Evolutionary conservation across 2,888 invertebrate species (phyloP), one percentile per base, ranked within the genome.

Genomic region (Glaucopsyche alexis): DNA sequence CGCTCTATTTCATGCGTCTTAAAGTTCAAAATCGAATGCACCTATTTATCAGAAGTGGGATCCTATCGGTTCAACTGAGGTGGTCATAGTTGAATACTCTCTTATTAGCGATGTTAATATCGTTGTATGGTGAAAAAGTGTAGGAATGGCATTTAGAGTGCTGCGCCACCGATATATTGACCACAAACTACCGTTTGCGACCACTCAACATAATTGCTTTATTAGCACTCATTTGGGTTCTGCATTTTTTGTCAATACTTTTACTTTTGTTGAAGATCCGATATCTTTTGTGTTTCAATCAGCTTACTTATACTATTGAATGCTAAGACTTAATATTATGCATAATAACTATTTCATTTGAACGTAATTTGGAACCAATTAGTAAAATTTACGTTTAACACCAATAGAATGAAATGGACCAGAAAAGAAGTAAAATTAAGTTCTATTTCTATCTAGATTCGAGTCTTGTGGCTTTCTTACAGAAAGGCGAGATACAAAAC

Each of bases 101-200:
- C 85, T 89, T 88, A 90, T 91, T 91, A 90, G 84, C 79, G 78
- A 91, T 91, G 91, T 85, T 87, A 91, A 91, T 91, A 89, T 89
- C 86, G 84, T 85, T 86, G 84, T 88, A 86, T 84, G 80, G 81
- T 83, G 80, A 85, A 86, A 88, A 85, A 86, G 83, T 80, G 77
- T 78, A 69, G 79, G 82, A 83, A 85, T 85, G 86, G 87, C 81
- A 88, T 89, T 88, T 89, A 86, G 86, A 91, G 90, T 91, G 82
- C 79, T 81, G 78, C 78, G 88, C 86, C 83, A 91, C 88, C 87
- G 91, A 91, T 91, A 91, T 91, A 91, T 91, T 91, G 91, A 87
- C 81, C 80, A 81, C 81, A 88, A 87, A 89, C 86, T 83, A 78
- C 75, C 79, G 77, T 80, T 83, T 84, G 84, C 84, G 72, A 71